Evolutionary conservation across 2,888 invertebrate species (phyloP), one percentile per base, ranked within the genome.

Genomic region (Heliconius hortense): DNA sequence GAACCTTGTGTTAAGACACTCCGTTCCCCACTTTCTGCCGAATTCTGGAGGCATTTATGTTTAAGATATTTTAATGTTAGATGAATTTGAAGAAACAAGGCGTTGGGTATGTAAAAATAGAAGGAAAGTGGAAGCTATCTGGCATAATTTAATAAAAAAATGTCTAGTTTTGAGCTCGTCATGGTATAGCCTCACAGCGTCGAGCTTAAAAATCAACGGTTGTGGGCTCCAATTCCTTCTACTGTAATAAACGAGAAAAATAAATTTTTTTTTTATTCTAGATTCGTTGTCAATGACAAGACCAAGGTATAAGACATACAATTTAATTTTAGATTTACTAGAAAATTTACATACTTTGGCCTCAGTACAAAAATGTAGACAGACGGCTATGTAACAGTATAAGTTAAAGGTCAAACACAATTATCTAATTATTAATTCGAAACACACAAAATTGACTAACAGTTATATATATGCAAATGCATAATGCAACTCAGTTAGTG

Each of bases 391-490:
- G 43, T 60, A 72, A 72, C 70, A 43, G 59, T 69, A 64, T 63
- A 72, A 15, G 24, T 18, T 71, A 71, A 70, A 60, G 39, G 60
- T 60, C 35, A 60, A 24, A 43, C 11, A 43, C 1, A 39, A 60
- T 59, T 60, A 60, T 60, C 71, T 71, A 60, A 71, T 71, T 60
- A 60, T 24, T 26, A 68, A 77, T 77, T 73, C 76, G 73, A 66
- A 31, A 72, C 77, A 59, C 60, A 73, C 71, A 67, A 72, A 77
- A 31, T 77, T 77, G 67, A 68, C 71, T 64, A 72, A 77, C 73
- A 71, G 73, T 77, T 43, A 67, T 63, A 77, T 76, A 67, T 68
- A 77, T 76, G 77, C 76, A 73, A 73, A 77, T 76, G 39, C 68
- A 59, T 56, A 64, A 62, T 73, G 56, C 48, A 66, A 26, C 56